Percentiles rank a stretch among this genome's conserved stretches.
phyloP scores from a whole-genome alignment of 1,140 invertebrate species.

The Sminthurinus signatus region DNA sequence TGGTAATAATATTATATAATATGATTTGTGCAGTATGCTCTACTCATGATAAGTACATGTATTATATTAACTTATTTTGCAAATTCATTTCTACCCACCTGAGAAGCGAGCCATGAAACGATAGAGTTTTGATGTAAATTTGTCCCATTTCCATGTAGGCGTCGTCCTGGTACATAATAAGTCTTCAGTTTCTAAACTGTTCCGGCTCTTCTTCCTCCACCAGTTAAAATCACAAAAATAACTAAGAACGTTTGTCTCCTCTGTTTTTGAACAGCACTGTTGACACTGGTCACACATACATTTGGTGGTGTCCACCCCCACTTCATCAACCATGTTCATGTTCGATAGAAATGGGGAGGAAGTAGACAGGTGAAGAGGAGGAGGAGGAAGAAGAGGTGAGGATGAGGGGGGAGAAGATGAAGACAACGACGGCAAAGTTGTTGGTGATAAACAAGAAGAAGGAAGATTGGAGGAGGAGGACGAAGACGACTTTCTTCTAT shows the following conservation, averaged over 20 bases:
- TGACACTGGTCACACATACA: background rate
- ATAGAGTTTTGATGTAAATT: conserved; percentile 21
- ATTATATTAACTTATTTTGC: too few relatives aligned
- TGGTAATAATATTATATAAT: too few relatives aligned
- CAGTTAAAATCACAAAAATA: conserved; percentile 12
- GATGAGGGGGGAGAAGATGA: conserved; percentile 1
- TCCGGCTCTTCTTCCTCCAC: background rate
- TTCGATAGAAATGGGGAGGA: background rate
- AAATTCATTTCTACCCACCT: conserved; percentile 21
- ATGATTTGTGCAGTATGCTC: too few relatives aligned
- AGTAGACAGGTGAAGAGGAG: background rate
- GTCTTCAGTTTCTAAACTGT: conserved; percentile 1
- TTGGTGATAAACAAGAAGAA: background rate
- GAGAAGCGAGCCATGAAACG: conserved; percentile 32
- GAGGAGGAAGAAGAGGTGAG: background rate
- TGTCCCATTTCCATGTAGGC: conserved; percentile 17
- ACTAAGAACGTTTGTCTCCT: background rate
- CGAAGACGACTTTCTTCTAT: background rate
- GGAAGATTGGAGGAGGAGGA: background rate
- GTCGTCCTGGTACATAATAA: background rate
- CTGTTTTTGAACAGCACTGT: background rate
- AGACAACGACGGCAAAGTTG: background rate
- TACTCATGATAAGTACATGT: too few relatives aligned
- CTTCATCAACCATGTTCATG: background rate
- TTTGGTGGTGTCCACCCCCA: background rate